These are phyloP conservation scores for Antechinus stuartii DNA, from an alignment of 2,113 vertebrate genomes.

Conservation along the genomic window DNA sequence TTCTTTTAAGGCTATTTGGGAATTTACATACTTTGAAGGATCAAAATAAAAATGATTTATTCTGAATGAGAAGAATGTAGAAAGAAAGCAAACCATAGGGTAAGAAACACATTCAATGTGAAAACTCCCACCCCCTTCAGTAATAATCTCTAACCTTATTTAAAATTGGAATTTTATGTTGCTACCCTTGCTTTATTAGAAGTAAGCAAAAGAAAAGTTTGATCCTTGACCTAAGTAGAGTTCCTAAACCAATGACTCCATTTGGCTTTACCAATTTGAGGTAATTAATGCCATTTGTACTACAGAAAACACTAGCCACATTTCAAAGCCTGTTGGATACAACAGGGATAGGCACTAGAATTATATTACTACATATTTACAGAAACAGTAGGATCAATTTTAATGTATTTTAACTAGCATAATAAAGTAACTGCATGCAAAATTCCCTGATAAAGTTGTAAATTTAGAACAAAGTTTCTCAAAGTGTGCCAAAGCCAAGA, in stretches of 20 bases:
- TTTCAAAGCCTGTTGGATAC: not conserved
- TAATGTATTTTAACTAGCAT: accelerated
- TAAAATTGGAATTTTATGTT: not conserved
- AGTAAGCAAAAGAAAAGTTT: not conserved
- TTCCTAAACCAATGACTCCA: conserved; percentile 35
- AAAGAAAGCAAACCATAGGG: not conserved
- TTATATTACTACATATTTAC: not conserved
- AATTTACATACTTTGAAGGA: not conserved
- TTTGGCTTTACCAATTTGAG: conserved; percentile 40
- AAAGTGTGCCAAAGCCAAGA: no score
- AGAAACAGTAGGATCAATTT: not conserved
- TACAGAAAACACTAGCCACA: not conserved
- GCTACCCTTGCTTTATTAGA: not conserved
- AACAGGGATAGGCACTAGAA: not conserved
- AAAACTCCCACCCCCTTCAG: not conserved
- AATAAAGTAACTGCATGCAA: not conserved
- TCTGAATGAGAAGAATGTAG: not conserved
- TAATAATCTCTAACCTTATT: not conserved
- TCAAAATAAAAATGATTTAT: not conserved
- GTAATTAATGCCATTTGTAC: conserved; percentile 55
- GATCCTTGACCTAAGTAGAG: conserved; percentile 10
- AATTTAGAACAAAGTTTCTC: not conserved
- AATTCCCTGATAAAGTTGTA: not conserved
- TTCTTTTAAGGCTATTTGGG: not conserved
- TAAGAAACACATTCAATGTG: not conserved